These are phyloP conservation scores for Bubo blakistoni DNA, from an alignment of 2,113 vertebrate species.

Conservation along the genomic window DNA sequence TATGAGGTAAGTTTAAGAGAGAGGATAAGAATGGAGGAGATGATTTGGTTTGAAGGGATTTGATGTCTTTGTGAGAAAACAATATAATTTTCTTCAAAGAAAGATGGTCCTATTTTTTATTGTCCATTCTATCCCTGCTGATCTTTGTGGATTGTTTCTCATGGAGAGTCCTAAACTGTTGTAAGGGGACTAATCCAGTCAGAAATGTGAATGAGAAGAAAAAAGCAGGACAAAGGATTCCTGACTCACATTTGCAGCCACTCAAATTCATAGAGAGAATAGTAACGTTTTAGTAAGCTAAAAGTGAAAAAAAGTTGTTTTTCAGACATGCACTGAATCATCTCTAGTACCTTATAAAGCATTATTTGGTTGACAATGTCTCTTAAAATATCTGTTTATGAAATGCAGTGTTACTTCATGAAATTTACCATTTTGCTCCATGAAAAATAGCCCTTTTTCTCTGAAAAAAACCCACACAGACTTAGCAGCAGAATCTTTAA, in stretches of 20 bases:
- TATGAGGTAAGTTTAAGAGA: background rate
- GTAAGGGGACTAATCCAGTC: background rate
- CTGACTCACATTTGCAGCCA: background rate
- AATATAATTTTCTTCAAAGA: background rate
- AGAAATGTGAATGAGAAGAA: background rate
- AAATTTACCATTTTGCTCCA: conserved; percentile 13
- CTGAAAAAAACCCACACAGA: background rate
- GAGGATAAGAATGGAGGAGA: background rate
- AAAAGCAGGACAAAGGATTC: background rate
- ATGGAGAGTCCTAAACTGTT: background rate
- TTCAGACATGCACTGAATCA: conserved; percentile 23
- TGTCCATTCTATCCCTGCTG: background rate
- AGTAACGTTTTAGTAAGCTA: background rate
- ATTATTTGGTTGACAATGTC: conserved; percentile 58
- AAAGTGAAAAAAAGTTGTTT: conserved; percentile 24
- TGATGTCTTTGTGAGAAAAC: background rate
- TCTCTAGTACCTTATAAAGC: conserved; percentile 38
- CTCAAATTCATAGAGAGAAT: background rate
- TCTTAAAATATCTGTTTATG: conserved; percentile 37
- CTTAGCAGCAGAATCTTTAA: conserved; percentile 33
- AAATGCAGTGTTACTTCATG: conserved; percentile 17
- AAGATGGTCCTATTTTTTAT: background rate
- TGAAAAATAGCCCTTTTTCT: conserved; percentile 23
- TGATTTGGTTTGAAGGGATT: background rate
- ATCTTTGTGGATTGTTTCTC: background rate